Evolutionary conservation across 2,888 invertebrate species (phyloP).

Genomic region (Terebella lapidaria): DNA sequence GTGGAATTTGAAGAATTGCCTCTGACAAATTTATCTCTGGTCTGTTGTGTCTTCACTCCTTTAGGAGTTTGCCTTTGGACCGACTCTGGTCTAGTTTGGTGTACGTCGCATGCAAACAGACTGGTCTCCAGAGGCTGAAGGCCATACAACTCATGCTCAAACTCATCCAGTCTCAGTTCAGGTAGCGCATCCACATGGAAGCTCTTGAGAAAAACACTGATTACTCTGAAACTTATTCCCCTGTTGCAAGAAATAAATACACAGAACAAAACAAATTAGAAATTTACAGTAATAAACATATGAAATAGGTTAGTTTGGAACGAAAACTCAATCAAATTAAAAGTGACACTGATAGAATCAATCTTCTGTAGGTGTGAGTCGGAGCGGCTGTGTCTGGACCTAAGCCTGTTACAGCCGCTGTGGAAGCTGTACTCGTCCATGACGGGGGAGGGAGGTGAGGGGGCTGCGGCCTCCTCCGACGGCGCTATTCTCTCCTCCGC

Average conservation of each 20-base stretch:
- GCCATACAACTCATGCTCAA: constrained; percentile 41
- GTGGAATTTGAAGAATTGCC: too few species aligned
- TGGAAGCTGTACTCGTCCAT: constrained; percentile 41
- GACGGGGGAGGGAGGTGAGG: constrained; percentile 31
- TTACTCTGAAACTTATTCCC: too few species aligned
- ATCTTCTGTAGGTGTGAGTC: too few species aligned
- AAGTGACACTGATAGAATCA: too few species aligned
- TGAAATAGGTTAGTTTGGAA: background rate
- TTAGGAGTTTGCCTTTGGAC: constrained; percentile 31
- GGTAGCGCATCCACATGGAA: too few species aligned
- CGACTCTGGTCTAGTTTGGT: constrained; percentile 46
- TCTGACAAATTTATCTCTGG: too few species aligned
- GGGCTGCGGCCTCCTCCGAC: constrained; percentile 4
- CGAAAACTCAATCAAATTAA: too few species aligned
- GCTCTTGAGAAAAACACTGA: background rate
- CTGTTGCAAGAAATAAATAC: too few species aligned
- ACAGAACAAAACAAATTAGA: too few species aligned
- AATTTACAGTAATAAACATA: too few species aligned
- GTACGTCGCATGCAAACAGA: constrained; percentile 47
- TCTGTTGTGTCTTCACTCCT: background rate
- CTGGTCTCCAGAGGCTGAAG: constrained; percentile 43
- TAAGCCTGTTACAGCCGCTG: constrained; percentile 39
- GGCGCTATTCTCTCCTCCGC: constrained; percentile 34
- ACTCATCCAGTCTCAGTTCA: constrained; percentile 19
- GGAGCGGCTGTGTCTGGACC: constrained; percentile 28